These are phyloP conservation scores for Sarcoramphus papa DNA, from an alignment of 2,797 vertebrate genomes.

Conservation along the genomic window DNA sequence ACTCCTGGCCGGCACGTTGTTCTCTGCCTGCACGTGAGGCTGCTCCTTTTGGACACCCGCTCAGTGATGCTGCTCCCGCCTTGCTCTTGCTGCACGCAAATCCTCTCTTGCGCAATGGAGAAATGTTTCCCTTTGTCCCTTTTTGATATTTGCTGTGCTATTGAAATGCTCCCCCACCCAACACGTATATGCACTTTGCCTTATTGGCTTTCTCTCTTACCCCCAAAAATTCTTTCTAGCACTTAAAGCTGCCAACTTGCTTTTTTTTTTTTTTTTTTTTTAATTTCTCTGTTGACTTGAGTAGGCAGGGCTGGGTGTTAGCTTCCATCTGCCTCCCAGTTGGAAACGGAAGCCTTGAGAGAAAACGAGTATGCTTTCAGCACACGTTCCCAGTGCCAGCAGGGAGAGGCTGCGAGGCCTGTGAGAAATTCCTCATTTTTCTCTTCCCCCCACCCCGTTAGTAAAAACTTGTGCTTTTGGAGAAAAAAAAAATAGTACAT, in stretches of 20 bases:
- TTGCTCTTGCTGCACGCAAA: accelerated
- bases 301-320: not conserved
- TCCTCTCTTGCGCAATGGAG: not conserved
- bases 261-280: not conserved
- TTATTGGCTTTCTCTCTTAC: not conserved
- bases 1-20: accelerated
- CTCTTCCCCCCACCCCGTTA: accelerated
- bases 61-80: not conserved
- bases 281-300: not conserved
- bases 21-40: accelerated
- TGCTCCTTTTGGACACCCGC: not conserved
- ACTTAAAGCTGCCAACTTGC: not conserved
- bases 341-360: not conserved
- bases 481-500: not conserved
- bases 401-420: not conserved
- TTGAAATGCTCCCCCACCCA: not conserved
- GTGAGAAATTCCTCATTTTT: not conserved
- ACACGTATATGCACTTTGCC: not conserved
- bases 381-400: not conserved
- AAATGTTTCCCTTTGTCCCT: not conserved
- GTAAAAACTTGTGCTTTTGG: not conserved
- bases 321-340: not conserved
- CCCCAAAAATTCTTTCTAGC: not conserved
- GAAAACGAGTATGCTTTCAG: not conserved
- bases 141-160: not conserved